phyloP scores from a whole-genome alignment of 64 coral and sea anemone species.

The Cladopsammia gracilis region DNA sequence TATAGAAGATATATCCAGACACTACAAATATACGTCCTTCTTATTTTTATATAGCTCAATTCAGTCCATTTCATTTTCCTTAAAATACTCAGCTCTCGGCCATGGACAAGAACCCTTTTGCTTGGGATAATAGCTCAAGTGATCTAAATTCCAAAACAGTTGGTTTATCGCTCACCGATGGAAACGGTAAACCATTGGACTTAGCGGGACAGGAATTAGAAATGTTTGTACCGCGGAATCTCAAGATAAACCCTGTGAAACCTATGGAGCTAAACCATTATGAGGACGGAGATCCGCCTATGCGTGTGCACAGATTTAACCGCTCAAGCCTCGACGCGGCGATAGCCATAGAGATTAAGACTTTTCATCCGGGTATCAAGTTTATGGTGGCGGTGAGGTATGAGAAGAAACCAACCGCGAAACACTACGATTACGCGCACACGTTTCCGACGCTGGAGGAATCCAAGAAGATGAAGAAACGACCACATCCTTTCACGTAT shows the following conservation, averaged over 20 bases:
- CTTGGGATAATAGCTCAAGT: conserved; percentile 82
- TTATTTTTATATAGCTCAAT: too few species aligned
- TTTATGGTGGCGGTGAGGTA: conserved; percentile 73
- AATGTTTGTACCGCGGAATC: conserved; percentile 93
- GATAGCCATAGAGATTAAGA: conserved; percentile 75
- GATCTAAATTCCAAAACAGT: conserved; percentile 93
- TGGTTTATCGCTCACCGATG: conserved; percentile 85
- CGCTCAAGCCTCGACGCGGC: conserved; percentile 73
- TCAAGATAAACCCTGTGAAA: conserved; percentile 91
- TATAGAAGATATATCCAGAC: too few species aligned
- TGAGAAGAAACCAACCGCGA: conserved; percentile 73
- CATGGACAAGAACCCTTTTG: conserved; percentile 95
- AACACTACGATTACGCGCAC: conserved; percentile 78
- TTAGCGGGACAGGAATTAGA: conserved; percentile 86
- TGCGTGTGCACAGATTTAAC: conserved; percentile 96
- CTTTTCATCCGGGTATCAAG: conserved; percentile 74
- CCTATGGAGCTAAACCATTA: conserved; percentile 87
- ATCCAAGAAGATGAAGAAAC: conserved; percentile 86
- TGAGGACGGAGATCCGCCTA: conserved; percentile 75
- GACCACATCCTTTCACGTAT: conserved; percentile 89
- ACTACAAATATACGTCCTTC: too few species aligned
- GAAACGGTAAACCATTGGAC: conserved; percentile 86
- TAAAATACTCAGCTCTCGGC: conserved; percentile 68
- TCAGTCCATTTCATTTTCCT: not conserved
- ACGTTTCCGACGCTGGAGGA: conserved; percentile 76